Evolutionary conservation across 2,797 vertebrate genomes (phyloP).

Genomic region (Crenuchus spilurus): DNA sequence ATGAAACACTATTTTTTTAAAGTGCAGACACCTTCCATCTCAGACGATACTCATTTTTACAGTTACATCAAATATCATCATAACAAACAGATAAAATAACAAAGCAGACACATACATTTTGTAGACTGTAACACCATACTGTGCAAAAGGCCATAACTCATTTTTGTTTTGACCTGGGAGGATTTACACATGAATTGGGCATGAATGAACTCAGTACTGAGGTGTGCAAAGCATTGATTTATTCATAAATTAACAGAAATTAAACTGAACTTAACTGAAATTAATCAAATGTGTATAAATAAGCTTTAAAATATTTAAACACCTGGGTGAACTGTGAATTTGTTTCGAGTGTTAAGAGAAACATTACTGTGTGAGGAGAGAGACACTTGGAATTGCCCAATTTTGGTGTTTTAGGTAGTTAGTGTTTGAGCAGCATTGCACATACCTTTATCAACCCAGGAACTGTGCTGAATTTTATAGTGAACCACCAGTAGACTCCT

Average conservation of each 20-base stretch:
- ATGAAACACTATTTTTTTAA: constrained; percentile 27
- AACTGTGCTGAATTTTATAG: neutral
- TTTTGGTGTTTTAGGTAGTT: neutral
- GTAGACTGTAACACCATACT: constrained; percentile 3
- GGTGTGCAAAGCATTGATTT: neutral
- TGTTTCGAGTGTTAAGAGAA: neutral
- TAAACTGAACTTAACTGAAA: neutral
- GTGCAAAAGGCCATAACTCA: neutral
- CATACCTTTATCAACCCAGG: neutral
- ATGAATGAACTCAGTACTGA: neutral
- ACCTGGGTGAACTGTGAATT: neutral
- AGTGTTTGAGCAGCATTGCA: neutral
- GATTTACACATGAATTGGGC: neutral
- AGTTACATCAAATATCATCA: constrained; percentile 19
- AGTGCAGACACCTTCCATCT: constrained; percentile 43
- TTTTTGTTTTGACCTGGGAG: neutral
- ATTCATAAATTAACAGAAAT: too few species aligned
- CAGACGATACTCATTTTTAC: constrained; percentile 30
- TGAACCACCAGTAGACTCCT: too few species aligned
- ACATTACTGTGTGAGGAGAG: neutral
- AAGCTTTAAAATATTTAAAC: neutral
- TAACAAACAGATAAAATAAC: constrained; percentile 9
- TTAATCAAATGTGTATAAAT: neutral
- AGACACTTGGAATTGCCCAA: neutral
- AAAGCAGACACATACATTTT: neutral